Conservation (phyloP, 2,113 vertebrate genomes). For the Sebastes schlegelii region DNA sequence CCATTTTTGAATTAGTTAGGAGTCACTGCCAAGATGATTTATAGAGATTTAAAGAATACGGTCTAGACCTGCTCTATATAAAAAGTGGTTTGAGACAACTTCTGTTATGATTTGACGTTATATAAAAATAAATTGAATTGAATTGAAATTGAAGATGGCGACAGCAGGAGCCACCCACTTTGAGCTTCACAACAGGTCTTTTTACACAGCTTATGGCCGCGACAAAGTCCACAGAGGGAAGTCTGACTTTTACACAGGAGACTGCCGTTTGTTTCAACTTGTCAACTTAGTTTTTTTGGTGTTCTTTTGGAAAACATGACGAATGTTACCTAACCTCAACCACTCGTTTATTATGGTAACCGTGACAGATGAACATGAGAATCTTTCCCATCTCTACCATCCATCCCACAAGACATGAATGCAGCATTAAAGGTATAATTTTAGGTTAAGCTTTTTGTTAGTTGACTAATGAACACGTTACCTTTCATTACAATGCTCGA, state of each 20-base stretch:
- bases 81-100: no score
- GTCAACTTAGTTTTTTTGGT: neutral
- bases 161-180: no score
- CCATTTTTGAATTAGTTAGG: no score
- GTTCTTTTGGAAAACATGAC: neutral
- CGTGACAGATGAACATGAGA: neutral
- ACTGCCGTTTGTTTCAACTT: neutral
- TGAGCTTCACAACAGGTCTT: no score
- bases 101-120: no score
- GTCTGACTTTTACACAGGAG: neutral
- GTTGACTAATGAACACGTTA: neutral
- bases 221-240: neutral
- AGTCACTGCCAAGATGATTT: no score
- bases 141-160: no score
- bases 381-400: neutral
- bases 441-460: neutral
- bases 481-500: neutral
- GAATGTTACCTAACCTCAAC: neutral
- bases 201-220: no score
- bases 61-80: no score
- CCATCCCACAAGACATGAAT: neutral
- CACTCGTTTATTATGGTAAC: neutral
- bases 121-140: no score
- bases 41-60: no score
- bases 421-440: neutral